Evolutionary conservation across 2,888 invertebrate species (phyloP).

Genomic region (Erpobdella octoculata): DNA sequence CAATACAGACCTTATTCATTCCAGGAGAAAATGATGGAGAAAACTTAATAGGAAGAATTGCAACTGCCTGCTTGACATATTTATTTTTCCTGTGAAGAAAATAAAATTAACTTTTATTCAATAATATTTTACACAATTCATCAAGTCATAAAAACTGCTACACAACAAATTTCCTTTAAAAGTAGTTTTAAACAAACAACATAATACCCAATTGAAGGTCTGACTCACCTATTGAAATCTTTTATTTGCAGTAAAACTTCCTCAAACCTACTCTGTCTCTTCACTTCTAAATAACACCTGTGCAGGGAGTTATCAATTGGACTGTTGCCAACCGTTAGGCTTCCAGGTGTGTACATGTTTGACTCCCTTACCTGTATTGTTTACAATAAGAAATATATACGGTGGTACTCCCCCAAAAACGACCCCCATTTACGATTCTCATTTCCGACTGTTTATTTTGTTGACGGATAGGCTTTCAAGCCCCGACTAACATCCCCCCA

Average conservation of each 20-base stretch:
- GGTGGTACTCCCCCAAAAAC: no score
- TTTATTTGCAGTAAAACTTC: conserved; percentile 59
- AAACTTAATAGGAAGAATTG: background rate
- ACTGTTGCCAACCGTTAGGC: conserved; percentile 65
- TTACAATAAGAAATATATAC: no score
- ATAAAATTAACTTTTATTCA: background rate
- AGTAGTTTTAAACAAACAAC: no score
- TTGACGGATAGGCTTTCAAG: no score
- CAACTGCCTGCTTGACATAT: background rate
- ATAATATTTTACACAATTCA: background rate
- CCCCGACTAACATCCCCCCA: no score
- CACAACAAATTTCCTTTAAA: no score
- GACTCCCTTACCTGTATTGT: conserved; percentile 58
- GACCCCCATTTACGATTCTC: no score
- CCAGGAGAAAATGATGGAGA: background rate
- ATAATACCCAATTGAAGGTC: background rate
- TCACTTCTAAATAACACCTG: conserved; percentile 72
- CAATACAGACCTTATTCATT: background rate
- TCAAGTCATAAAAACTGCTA: no score
- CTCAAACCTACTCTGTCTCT: conserved; percentile 62
- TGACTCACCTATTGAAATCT: conserved; percentile 60
- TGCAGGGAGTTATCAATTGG: background rate
- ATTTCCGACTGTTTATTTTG: no score
- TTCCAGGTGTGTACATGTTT: conserved; percentile 73
- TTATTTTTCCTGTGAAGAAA: background rate